Conservation (phyloP, 2,888 invertebrate species). For the Troides helena region DNA sequence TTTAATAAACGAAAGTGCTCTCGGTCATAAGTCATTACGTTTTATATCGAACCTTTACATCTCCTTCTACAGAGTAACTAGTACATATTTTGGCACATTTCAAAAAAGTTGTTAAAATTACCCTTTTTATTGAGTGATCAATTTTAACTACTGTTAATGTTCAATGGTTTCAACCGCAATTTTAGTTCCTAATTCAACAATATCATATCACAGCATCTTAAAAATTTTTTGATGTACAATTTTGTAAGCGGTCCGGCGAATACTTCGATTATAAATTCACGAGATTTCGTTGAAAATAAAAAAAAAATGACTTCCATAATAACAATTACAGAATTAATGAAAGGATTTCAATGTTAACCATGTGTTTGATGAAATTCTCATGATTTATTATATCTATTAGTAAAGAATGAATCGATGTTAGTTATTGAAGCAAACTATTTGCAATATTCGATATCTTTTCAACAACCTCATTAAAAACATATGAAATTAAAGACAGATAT, state of each 20-base stretch:
- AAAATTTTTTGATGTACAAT: conserved; percentile 51
- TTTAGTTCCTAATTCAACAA: conserved; percentile 51
- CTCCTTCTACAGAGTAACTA: conserved; percentile 21
- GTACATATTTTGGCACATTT: conserved; percentile 28
- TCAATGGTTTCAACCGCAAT: conserved; percentile 38
- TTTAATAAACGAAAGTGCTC: conserved; percentile 14
- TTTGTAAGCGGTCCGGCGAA: conserved; percentile 41
- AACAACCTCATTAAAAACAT: conserved; percentile 34
- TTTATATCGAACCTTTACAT: conserved; percentile 10
- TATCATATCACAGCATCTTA: conserved; percentile 68
- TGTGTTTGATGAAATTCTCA: conserved; percentile 37
- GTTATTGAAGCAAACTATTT: conserved; percentile 13
- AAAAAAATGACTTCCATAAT: not conserved
- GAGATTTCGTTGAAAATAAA: not conserved
- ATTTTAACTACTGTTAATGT: conserved; percentile 37
- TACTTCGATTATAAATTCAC: not conserved
- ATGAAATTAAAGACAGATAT: conserved; percentile 42
- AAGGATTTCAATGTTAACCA: conserved; percentile 45
- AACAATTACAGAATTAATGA: not conserved
- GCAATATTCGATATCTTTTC: conserved; percentile 35
- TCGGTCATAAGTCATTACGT: not conserved
- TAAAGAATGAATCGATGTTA: conserved; percentile 2
- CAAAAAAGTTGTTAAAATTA: conserved; percentile 6
- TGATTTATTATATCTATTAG: not conserved
- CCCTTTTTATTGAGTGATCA: conserved; percentile 9